Conservation (phyloP, 2,888 invertebrate genomes). For the Coecobrya sp. region DNA sequence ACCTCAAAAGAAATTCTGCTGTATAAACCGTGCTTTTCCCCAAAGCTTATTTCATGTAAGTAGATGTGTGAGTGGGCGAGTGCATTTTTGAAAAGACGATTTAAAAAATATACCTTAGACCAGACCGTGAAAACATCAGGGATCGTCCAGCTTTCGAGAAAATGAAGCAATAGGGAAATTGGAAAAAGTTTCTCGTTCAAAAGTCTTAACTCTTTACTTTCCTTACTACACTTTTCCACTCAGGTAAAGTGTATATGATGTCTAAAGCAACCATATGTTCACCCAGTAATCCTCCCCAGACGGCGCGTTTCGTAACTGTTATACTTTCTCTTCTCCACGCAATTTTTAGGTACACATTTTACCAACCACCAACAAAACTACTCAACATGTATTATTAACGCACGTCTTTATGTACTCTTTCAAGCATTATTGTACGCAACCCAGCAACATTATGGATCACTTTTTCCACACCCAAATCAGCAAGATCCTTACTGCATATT, state of each 20-base stretch:
- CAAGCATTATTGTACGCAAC: no score
- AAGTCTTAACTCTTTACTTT: neutral
- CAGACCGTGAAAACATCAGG: conserved; percentile 6
- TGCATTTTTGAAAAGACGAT: neutral
- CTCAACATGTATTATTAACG: no score
- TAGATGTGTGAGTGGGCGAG: no score
- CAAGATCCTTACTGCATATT: no score
- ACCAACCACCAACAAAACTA: no score
- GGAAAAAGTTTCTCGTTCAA: conserved; percentile 23
- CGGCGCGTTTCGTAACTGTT: neutral
- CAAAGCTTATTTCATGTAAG: neutral
- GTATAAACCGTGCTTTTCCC: neutral
- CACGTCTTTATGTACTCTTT: no score
- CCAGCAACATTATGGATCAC: no score
- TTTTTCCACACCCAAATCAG: no score
- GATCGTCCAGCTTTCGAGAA: neutral
- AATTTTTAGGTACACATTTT: neutral
- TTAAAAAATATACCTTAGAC: neutral
- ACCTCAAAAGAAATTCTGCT: conserved; percentile 20
- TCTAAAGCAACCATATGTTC: neutral
- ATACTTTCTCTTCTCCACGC: neutral
- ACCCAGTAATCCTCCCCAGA: neutral
- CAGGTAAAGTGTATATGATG: neutral
- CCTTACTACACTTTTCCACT: neutral
- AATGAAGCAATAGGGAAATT: conserved; percentile 60